These are phyloP conservation scores for Gouania willdenowi DNA, from an alignment of 2,797 vertebrate genomes.

Conservation along the genomic window DNA sequence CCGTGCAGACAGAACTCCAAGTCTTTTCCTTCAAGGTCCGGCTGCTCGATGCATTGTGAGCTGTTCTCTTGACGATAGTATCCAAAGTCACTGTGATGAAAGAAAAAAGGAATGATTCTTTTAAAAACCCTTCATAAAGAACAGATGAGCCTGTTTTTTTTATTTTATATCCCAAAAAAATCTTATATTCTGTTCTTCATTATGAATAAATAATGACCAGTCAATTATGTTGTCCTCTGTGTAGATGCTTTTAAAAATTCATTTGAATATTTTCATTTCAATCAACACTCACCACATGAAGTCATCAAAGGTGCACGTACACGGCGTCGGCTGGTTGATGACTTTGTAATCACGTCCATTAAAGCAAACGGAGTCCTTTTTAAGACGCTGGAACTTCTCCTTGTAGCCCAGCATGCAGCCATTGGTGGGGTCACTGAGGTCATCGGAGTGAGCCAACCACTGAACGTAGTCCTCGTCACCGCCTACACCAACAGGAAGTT, in stretches of 20 bases:
- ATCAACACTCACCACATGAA: conserved; percentile 82
- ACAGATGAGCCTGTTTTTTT: too few relatives aligned
- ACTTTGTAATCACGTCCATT: conserved; percentile 85
- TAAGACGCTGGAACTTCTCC: conserved; percentile 85
- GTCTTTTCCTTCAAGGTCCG: conserved; percentile 84
- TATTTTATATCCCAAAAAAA: too few relatives aligned
- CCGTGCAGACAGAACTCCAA: conserved; percentile 90
- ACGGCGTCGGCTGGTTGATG: conserved; percentile 78
- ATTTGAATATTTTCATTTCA: too few relatives aligned
- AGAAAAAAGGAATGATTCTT: background rate
- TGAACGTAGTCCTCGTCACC: conserved; percentile 81
- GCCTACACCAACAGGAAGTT: conserved; percentile 66
- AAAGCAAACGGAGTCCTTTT: conserved; percentile 87
- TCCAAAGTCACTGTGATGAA: conserved; percentile 85
- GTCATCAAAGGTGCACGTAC: conserved; percentile 87
- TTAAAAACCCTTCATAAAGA: too few relatives aligned
- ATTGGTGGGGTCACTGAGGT: conserved; percentile 81
- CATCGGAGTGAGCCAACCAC: conserved; percentile 92
- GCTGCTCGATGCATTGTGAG: conserved; percentile 85
- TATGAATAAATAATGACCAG: too few relatives aligned
- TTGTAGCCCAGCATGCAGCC: conserved; percentile 96
- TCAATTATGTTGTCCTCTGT: too few relatives aligned
- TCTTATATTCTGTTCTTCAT: too few relatives aligned
- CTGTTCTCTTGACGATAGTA: conserved; percentile 90
- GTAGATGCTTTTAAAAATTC: too few relatives aligned